Base-by-base conservation (phyloP, 2,113 vertebrate genomes). In the Pavo muticus region DNA sequence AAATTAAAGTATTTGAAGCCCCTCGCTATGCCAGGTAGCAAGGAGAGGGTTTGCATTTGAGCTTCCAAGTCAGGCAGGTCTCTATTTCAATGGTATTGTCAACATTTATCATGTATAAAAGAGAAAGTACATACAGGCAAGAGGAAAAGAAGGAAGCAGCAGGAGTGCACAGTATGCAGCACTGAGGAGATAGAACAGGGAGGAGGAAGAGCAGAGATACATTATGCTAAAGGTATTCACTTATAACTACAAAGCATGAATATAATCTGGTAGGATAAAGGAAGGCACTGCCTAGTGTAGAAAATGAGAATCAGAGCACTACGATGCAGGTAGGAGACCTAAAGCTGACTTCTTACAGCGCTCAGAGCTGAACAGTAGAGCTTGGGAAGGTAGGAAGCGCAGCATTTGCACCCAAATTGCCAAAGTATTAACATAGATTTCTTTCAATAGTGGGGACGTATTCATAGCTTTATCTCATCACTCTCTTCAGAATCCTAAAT, bases 1-100 rank as follows among this genome's bases (percentile, higher is more conserved):
- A 93, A 91, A 94, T 79, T 52, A 23, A 85, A 87, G 59, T 37
- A 68, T 45, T 12, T 80, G 59, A 91, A 80, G 64, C 39, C 39
- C n/a, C 56, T 63, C 76, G 9, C 64, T 90, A 6, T 74, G 44
- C 30, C 54, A 59, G 61, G 25, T 40, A 84, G 47, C 0, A 2
- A 95, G 35, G 48, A 17, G 5, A 70, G n/a, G 30, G 37, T 54
- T 90, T 65, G 16, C 40, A 80, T 88, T 63, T 71, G n/a, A 93
- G 40, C 24, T 91, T 80, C 54, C 19, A 44, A 32, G n/a, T 39
- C 68, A 35, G 73, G 45, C 16, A 50, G 23, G 8, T 45, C 93
- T 85, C 32, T 93, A 52, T 72, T 94, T 94, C 88, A 90, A 86
- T 35, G 24, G 45, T 91, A 74, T 84, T 64, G 88, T 56, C 45